Percentiles rank a stretch among this genome's conserved stretches.
Evolutionary conservation across 2,888 invertebrate species (phyloP).

Genomic region (Stenotaenia linearis): DNA sequence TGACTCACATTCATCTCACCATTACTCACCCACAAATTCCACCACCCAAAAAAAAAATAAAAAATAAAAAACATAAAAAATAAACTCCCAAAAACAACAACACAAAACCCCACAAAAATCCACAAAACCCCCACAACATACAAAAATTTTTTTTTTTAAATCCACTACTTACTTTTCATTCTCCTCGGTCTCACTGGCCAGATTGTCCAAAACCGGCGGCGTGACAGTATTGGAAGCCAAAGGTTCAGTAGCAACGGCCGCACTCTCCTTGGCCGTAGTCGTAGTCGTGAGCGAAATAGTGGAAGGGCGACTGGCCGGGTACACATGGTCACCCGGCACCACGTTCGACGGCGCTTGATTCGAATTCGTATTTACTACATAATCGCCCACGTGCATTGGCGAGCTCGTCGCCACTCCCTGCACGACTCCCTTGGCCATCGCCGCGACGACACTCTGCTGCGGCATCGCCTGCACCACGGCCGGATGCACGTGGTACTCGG

Average conservation of each 20-base stretch:
- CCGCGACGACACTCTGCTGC: background rate
- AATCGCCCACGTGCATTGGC: background rate
- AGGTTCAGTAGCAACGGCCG: conserved; percentile 51
- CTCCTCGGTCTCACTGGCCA: conserved; percentile 47
- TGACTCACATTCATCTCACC: background rate
- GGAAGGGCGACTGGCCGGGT: conserved; percentile 13
- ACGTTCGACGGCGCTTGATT: background rate
- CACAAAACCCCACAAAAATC: background rate
- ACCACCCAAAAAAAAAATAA: background rate
- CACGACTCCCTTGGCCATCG: background rate
- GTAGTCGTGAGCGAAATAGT: conserved; percentile 24
- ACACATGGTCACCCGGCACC: too few species aligned
- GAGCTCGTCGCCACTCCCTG: conserved; percentile 37
- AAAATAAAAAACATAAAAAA: background rate
- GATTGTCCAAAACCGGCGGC: conserved; percentile 28
- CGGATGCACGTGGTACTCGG: background rate
- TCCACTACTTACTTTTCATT: conserved; percentile 47
- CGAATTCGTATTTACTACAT: background rate
- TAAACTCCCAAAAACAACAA: background rate
- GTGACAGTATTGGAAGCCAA: conserved; percentile 44
- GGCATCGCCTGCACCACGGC: background rate
- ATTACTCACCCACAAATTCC: background rate
- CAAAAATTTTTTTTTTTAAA: background rate
- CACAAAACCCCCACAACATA: background rate
- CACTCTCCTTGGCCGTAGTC: background rate